Evolutionary conservation across 2,888 invertebrate species (phyloP).

Genomic region (Drosophila aldrichi): DNA sequence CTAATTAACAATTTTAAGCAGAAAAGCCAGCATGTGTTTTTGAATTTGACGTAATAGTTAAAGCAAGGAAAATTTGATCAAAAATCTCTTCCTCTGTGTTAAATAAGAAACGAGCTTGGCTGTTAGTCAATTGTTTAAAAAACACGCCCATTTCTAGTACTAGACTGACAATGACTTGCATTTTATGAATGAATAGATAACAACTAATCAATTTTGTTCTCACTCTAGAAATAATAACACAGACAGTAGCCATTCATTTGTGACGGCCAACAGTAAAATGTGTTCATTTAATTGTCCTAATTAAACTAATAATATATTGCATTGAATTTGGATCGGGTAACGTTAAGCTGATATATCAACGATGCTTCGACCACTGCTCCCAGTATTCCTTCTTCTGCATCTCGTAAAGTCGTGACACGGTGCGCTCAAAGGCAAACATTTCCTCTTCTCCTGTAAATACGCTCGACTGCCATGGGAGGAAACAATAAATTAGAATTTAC

Average conservation of each 20-base stretch:
- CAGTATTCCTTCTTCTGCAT: constrained; percentile 99
- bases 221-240: constrained; percentile 27
- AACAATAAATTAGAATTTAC: constrained; percentile 54
- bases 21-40: no score
- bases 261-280: constrained; percentile 25
- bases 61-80: neutral
- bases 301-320: constrained; percentile 47
- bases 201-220: constrained; percentile 12
- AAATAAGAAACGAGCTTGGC: neutral
- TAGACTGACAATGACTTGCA: constrained; percentile 25
- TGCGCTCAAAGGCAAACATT: constrained; percentile 97
- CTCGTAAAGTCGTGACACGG: constrained; percentile 95
- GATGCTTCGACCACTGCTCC: constrained; percentile 90
- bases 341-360: constrained; percentile 54
- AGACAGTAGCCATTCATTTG: constrained; percentile 11
- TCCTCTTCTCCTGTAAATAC: constrained; percentile 99
- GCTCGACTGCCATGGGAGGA: constrained; percentile 88
- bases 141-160: neutral
- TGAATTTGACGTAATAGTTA: neutral
- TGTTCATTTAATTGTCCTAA: constrained; percentile 38
- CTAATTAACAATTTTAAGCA: neutral
- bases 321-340: constrained; percentile 17
- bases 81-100: neutral
- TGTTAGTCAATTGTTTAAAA: neutral
- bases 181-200: constrained; percentile 9